Percentiles rank a stretch among this genome's conserved stretches.
Conservation (phyloP, 2,888 invertebrate species). For the Arenicola marina region DNA sequence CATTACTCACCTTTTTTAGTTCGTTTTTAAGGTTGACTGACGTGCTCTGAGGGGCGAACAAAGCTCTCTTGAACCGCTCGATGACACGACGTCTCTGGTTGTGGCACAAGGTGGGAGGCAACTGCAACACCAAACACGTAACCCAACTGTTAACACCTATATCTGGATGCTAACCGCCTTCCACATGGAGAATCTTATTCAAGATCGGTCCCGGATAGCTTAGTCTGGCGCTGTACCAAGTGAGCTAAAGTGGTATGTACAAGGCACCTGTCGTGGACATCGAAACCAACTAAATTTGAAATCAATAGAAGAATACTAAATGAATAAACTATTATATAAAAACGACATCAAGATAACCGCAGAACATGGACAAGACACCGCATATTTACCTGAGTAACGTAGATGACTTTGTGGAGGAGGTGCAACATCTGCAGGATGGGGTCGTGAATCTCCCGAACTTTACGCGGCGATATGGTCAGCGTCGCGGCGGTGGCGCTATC, state of each 20-base stretch:
- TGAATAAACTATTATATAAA: too few species aligned
- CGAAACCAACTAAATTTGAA: too few species aligned
- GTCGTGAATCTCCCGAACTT: slow-evolving; percentile 57
- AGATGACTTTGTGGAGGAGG: slow-evolving; percentile 59
- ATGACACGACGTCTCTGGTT: slow-evolving; percentile 52
- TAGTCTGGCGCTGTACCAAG: too few species aligned
- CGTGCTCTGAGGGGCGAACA: slow-evolving; percentile 53
- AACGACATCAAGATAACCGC: too few species aligned
- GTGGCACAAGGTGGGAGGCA: slow-evolving; percentile 55
- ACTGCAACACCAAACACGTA: slow-evolving; percentile 41
- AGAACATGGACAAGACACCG: too few species aligned
- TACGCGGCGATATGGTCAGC: slow-evolving; percentile 51
- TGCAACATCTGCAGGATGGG: slow-evolving; percentile 59
- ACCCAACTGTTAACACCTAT: too few species aligned
- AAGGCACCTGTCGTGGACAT: too few species aligned
- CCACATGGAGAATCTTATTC: too few species aligned
- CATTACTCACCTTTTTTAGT: slow-evolving; percentile 49
- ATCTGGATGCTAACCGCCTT: too few species aligned
- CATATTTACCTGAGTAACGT: slow-evolving; percentile 38
- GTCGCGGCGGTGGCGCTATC: slow-evolving; percentile 51
- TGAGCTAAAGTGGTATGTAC: too few species aligned
- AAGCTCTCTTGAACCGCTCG: slow-evolving; percentile 56
- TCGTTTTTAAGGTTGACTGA: slow-evolving; percentile 56
- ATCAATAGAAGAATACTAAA: too few species aligned
- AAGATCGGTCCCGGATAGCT: too few species aligned